Evolutionary conservation across 2,113 vertebrate genomes (phyloP).

Genomic region (Xenopus borealis): DNA sequence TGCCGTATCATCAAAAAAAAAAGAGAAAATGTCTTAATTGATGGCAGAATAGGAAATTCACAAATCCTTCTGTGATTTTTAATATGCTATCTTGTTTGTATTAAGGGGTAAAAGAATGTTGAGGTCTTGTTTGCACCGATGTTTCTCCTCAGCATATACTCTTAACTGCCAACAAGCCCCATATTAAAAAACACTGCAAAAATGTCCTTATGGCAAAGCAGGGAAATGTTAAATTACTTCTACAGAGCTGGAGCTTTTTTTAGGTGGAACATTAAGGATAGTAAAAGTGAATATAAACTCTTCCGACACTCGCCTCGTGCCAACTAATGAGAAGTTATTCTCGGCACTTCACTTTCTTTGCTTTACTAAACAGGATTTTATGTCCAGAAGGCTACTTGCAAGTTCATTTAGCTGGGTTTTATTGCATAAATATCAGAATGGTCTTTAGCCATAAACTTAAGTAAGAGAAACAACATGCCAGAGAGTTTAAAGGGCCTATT

Average conservation of each 20-base stretch:
- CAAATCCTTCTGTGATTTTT: background rate
- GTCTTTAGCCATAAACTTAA: no score
- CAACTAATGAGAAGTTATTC: background rate
- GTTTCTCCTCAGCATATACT: conserved; percentile 12
- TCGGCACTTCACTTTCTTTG: background rate
- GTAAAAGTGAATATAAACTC: background rate
- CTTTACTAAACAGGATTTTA: background rate
- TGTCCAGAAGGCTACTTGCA: background rate
- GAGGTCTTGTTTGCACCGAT: background rate
- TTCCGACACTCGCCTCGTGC: background rate
- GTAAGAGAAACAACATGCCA: no score
- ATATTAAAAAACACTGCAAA: conserved; percentile 20
- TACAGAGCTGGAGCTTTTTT: background rate
- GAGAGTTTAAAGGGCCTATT: no score
- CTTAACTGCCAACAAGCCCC: background rate
- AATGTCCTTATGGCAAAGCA: conserved; percentile 2
- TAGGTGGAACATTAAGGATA: background rate
- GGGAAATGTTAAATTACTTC: conserved; percentile 26
- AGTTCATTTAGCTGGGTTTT: background rate
- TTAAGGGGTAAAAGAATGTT: conserved; percentile 6
- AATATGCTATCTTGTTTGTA: background rate
- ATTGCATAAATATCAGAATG: background rate
- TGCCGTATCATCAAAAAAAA: no score
- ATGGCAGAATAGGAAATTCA: background rate
- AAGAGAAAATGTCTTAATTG: background rate